phyloP scores from a whole-genome alignment of 1,140 invertebrate genomes.

The Atopsyche davidsoni region DNA sequence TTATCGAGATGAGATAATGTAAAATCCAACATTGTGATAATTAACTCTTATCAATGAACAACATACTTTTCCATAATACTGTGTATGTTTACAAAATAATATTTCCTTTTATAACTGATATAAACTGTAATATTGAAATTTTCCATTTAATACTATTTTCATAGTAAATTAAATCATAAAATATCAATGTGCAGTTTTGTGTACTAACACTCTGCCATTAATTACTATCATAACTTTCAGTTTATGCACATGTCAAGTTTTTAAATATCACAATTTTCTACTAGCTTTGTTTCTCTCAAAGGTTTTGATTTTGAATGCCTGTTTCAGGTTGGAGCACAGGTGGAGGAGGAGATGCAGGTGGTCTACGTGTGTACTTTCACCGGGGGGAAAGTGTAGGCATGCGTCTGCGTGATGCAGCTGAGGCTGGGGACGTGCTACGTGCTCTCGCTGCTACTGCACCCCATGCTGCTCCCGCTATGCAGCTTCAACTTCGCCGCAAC shows the following conservation, averaged over 20 bases:
- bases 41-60: too few species aligned
- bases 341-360: slow-evolving; percentile 47
- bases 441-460: slow-evolving; percentile 38
- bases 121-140: too few species aligned
- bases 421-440: slow-evolving; percentile 53
- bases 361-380: slow-evolving; percentile 65
- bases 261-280: not conserved
- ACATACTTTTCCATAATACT: too few species aligned
- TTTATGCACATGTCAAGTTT: not conserved
- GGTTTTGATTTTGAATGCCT: not conserved
- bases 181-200: too few species aligned
- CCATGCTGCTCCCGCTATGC: slow-evolving; percentile 52
- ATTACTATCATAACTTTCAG: too few species aligned
- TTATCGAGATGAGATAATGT: too few species aligned
- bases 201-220: too few species aligned
- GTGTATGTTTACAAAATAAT: too few species aligned
- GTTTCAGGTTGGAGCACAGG: slow-evolving; percentile 35
- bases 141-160: too few species aligned
- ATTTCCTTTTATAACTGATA: too few species aligned
- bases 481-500: slow-evolving; percentile 56
- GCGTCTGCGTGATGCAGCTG: slow-evolving; percentile 58
- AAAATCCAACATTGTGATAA: too few species aligned
- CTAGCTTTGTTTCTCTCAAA: not conserved
- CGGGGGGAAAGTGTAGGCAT: slow-evolving; percentile 81
- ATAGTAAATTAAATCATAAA: too few species aligned